Base-by-base conservation (phyloP, 2,888 invertebrate species). In the Chrysina gloriosa region DNA sequence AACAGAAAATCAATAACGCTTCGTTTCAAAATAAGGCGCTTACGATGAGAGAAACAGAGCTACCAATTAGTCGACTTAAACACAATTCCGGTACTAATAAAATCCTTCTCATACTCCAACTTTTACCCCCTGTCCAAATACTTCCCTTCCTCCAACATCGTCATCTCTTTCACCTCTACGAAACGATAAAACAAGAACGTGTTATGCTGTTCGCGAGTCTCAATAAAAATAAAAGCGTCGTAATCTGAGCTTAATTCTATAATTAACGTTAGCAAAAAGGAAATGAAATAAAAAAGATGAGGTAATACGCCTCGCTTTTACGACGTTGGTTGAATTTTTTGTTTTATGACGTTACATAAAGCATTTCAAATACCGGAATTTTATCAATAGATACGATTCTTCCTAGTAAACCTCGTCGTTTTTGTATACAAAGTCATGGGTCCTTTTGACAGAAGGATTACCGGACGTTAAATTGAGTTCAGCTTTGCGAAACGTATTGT, bases 111-210 rank as follows among this genome's bases (percentile, higher is more conserved):
- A 6, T 19, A 7, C 21, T 19, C 21, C 9, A 7, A 7, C 19
- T 19, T 23, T 45, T 16, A 3, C 45, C 19, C 50, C 3, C 11
- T 34, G 23, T 39, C 14, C 39, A 14, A 39, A 58, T 39, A 58
- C 39, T 21, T 25, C 39, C 14, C 23, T 39, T 39, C 42, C 16
- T 50, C 25, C 39, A 7, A 39, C 14, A 23, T 25, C 39, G n/a
- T 5, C 58, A 23, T 36, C 58, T 39, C 58, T 39, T 14, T 58
- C 42, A 58, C 58, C 58, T 58, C 58, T 39, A 58, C 58, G 58
- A 58, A 58, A 58, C 58, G 42, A 58, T 58, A 58, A 58, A 58
- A 58, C 58, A 58, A 58, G 58, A 58, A 58, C 58, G 58, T 58
- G 58, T 58, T 58, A 58, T 58, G 58, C 58, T 23, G 58, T 58